Evolutionary conservation across 2,888 invertebrate species (phyloP).

Genomic region (Ophion obscuratus): DNA sequence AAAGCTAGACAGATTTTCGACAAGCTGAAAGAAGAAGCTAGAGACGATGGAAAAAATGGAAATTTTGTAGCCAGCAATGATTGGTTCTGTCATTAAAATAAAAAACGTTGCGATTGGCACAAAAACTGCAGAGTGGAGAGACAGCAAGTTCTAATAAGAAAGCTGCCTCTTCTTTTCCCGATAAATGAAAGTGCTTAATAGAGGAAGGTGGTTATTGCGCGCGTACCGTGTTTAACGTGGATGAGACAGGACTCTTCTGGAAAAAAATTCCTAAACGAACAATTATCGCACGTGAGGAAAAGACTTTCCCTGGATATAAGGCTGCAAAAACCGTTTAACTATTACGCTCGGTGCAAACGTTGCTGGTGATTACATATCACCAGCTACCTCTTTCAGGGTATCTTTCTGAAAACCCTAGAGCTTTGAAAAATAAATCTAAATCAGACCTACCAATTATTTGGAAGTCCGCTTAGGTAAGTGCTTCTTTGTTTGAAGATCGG

Average conservation of each 20-base stretch:
- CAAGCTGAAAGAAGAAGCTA: no score
- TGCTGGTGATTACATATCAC: conserved; percentile 57
- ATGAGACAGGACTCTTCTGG: conserved; percentile 71
- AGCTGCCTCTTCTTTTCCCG: no score
- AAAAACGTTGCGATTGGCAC: no score
- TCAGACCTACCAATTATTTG: conserved; percentile 63
- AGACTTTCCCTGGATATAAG: conserved; percentile 60
- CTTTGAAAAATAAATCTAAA: conserved; percentile 61
- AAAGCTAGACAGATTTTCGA: no score
- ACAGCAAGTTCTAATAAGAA: no score
- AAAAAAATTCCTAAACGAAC: conserved; percentile 70
- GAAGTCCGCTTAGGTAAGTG: conserved; percentile 62
- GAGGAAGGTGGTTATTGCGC: no score
- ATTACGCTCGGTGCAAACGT: conserved; percentile 58
- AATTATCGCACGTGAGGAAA: conserved; percentile 57
- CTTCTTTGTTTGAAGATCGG: conserved; percentile 60
- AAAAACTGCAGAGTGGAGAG: no score
- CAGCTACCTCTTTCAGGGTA: conserved; percentile 64
- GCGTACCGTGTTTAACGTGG: conserved; percentile 59
- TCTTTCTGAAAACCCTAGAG: conserved; percentile 63
- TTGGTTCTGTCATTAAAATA: no score
- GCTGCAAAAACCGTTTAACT: conserved; percentile 66
- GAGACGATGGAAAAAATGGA: no score
- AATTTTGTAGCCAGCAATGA: no score
- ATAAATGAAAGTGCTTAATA: no score